These are phyloP conservation scores for Chrysomallon squamiferum DNA, from an alignment of 1,140 invertebrate genomes.

Conservation along the genomic window DNA sequence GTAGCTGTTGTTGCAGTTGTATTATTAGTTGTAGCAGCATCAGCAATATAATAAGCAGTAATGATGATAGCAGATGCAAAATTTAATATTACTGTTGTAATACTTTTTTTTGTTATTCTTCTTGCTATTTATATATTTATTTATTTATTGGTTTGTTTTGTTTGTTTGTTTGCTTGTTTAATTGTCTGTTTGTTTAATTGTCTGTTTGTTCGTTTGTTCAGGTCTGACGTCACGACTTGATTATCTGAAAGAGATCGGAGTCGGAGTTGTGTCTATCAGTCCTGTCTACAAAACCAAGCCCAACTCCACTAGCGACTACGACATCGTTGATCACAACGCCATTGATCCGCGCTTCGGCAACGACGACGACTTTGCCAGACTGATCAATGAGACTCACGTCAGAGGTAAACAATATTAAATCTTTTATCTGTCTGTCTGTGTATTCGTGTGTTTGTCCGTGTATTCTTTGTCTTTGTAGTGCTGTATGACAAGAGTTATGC, in stretches of 20 bases:
- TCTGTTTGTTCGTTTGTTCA: conserved; percentile 9
- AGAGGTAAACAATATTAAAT: conserved; percentile 35
- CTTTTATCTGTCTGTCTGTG: no score
- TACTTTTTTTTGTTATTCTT: no score
- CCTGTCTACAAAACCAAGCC: conserved; percentile 71
- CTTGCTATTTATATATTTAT: no score
- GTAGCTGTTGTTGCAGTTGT: no score
- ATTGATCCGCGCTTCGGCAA: conserved; percentile 76
- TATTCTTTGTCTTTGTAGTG: no score
- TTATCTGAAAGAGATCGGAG: conserved; percentile 71
- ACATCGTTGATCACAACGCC: conserved; percentile 74
- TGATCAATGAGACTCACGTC: conserved; percentile 64
- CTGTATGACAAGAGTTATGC: no score
- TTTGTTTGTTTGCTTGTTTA: background rate
- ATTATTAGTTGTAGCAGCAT: no score
- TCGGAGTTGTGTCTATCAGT: conserved; percentile 75
- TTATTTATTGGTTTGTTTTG: background rate
- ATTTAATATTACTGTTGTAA: no score
- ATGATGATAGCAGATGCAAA: no score
- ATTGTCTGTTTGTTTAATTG: background rate
- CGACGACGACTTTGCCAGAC: conserved; percentile 73
- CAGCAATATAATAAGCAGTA: no score
- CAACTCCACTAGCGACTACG: conserved; percentile 73
- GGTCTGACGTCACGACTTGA: conserved; percentile 58
- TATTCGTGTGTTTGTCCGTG: no score